A percentile compares a stretch with the other conserved stretches of the same genome.
phyloP scores from a whole-genome alignment of 2,888 invertebrate species.

The Aleiodes leptofemur region DNA sequence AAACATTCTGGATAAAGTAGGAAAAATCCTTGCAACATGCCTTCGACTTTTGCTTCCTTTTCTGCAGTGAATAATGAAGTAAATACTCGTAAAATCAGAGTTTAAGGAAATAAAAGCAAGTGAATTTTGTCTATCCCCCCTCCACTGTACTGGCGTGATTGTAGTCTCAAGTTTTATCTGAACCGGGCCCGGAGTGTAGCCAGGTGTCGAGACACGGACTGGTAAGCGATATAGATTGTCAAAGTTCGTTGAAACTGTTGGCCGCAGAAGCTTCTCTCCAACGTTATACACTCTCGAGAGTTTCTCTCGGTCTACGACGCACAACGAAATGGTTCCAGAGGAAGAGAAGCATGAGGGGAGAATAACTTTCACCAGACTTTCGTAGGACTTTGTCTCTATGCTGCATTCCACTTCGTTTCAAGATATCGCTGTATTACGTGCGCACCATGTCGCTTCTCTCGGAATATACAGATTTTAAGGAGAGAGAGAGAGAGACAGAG shows the following conservation, averaged over 20 bases:
- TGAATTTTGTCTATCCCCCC: not conserved
- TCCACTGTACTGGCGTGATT: not conserved
- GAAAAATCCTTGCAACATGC: slow-evolving; percentile 17
- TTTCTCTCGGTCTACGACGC: slow-evolving; percentile 25
- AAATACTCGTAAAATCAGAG: no score
- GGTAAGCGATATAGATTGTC: slow-evolving; percentile 68
- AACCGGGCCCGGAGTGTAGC: slow-evolving; percentile 54
- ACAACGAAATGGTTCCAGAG: slow-evolving; percentile 23
- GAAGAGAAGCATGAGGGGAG: slow-evolving; percentile 20
- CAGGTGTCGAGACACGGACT: slow-evolving; percentile 68
- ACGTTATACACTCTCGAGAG: slow-evolving; percentile 29
- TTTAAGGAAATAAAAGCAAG: no score
- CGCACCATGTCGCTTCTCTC: slow-evolving; percentile 4
- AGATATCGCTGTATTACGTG: slow-evolving; percentile 40
- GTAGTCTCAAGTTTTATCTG: slow-evolving; percentile 31
- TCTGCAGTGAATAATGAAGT: no score
- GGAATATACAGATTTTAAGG: not conserved
- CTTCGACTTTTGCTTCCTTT: no score
- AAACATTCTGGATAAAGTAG: not conserved
- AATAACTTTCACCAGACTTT: slow-evolving; percentile 37
- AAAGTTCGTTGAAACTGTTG: slow-evolving; percentile 66
- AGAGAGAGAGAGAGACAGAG: not conserved
- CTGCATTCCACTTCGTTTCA: slow-evolving; percentile 37
- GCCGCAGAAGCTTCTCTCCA: slow-evolving; percentile 56
- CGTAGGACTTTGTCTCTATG: slow-evolving; percentile 14